A percentile compares a stretch with the other conserved stretches of the same genome.
These are phyloP conservation scores for Lipotes vexillifer DNA, from an alignment of 2,113 vertebrate genomes.

Conservation along the genomic window DNA sequence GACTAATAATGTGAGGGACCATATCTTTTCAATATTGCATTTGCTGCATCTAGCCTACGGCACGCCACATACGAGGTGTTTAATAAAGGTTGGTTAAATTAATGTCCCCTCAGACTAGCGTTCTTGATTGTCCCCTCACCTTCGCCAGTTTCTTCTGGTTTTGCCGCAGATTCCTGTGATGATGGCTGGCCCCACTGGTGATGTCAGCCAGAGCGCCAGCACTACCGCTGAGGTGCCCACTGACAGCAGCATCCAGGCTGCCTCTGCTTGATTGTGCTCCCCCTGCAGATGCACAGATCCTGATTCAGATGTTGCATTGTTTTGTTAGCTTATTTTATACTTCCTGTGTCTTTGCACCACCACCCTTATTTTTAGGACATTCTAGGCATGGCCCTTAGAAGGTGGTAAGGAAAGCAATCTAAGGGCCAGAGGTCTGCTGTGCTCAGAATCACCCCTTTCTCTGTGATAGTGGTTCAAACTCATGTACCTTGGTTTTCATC, in stretches of 20 bases:
- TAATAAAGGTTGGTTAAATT: neutral
- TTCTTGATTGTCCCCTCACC: neutral
- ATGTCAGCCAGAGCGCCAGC: neutral
- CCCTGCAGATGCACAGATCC: neutral
- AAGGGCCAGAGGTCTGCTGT: neutral
- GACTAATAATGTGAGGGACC: neutral
- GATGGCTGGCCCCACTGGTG: no score
- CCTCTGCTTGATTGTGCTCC: neutral
- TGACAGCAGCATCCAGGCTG: accelerated
- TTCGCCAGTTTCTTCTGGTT: neutral
- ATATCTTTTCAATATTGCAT: neutral
- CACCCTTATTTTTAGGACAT: neutral
- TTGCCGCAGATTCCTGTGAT: neutral
- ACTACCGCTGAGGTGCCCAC: accelerated
- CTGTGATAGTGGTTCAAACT: neutral
- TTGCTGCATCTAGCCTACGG: neutral
- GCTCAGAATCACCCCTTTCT: neutral
- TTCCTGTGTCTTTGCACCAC: neutral
- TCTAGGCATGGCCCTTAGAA: neutral
- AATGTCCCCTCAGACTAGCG: neutral
- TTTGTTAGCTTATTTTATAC: neutral
- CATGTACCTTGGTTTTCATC: neutral
- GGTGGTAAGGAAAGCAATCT: neutral
- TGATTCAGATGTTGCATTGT: neutral
- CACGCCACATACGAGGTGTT: neutral